Conservation (phyloP, 2,113 vertebrate genomes). For the Notechis scutatus region DNA sequence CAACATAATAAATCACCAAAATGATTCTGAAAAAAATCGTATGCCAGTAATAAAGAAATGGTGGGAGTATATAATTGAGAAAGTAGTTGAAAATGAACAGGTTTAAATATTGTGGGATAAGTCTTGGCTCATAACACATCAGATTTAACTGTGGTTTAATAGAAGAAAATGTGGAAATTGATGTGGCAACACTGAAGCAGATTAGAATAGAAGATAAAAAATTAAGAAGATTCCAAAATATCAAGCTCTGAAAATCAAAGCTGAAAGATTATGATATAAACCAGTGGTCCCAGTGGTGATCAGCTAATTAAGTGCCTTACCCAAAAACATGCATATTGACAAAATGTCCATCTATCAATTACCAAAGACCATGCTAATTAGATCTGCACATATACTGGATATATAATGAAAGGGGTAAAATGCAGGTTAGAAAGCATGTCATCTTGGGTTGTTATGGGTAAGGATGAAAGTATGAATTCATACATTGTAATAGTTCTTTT, state of each 20-base stretch:
- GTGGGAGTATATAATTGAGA: neutral
- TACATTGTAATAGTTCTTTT: neutral
- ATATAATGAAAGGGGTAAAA: neutral
- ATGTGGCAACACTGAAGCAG: neutral
- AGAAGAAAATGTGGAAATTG: neutral
- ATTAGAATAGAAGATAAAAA: neutral
- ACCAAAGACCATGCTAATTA: neutral
- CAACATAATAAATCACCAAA: neutral
- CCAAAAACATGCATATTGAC: neutral
- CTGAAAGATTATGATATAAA: neutral
- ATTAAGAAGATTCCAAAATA: neutral
- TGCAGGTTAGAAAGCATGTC: neutral
- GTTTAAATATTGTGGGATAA: neutral
- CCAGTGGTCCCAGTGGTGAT: neutral
- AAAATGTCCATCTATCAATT: neutral
- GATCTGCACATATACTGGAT: neutral
- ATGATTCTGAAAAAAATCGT: neutral
- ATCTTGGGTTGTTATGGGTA: neutral
- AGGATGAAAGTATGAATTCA: neutral
- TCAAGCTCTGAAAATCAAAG: neutral
- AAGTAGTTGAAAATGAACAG: neutral
- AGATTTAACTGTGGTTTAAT: neutral
- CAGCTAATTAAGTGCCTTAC: neutral
- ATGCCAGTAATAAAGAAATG: neutral
- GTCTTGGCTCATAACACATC: neutral